Conservation (phyloP, 2,797 vertebrate species). For the Cheirogaleus major region DNA sequence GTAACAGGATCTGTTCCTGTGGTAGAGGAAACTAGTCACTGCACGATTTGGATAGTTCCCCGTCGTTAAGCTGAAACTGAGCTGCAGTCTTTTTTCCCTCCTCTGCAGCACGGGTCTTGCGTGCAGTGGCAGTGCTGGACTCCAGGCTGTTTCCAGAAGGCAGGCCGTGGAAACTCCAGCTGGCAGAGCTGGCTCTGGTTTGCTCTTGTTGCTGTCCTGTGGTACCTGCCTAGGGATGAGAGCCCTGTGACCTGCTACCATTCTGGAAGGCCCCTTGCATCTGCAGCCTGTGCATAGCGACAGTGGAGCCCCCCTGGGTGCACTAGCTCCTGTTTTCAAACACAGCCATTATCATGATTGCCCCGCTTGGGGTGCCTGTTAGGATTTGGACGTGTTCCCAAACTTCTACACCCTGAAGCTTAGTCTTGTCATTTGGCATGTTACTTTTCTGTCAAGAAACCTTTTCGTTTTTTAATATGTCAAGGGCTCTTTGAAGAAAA, state of each 20-base stretch:
- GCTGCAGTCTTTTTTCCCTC: not conserved
- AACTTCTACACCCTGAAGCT: not conserved
- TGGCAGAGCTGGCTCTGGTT: not conserved
- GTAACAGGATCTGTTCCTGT: no score
- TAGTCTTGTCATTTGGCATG: not conserved
- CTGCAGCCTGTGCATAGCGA: accelerated
- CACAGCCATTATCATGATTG: accelerated
- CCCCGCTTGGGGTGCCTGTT: accelerated
- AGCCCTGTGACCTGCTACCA: accelerated
- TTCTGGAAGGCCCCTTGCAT: not conserved
- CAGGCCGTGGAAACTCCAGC: not conserved
- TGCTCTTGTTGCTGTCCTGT: not conserved
- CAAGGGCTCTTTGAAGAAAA: not conserved
- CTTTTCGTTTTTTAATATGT: not conserved
- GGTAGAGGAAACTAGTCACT: not conserved
- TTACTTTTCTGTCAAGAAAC: not conserved
- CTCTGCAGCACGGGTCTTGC: not conserved
- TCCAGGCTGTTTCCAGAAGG: not conserved
- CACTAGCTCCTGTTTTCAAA: accelerated
- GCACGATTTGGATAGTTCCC: not conserved
- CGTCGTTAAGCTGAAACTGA: not conserved
- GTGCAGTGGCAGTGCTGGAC: accelerated
- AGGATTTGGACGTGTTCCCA: not conserved
- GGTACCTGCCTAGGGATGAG: not conserved
- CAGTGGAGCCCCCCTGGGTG: not conserved